Conservation (phyloP, 2,797 vertebrate species). For the Denticeps clupeoides region DNA sequence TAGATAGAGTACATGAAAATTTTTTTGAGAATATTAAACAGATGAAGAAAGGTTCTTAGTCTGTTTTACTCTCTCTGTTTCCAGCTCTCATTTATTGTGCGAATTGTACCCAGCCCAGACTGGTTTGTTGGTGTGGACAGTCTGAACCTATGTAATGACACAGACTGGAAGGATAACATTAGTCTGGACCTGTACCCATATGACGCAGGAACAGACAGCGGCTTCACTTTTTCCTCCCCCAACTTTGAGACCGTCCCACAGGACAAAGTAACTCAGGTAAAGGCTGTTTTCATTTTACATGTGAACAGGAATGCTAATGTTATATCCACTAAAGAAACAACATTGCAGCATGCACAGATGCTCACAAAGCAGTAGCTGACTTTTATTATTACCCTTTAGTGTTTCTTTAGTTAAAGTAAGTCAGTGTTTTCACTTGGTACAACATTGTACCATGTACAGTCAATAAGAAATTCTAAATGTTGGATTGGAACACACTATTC, state of each 20-base stretch:
- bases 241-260: constrained; percentile 95
- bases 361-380: too few species aligned
- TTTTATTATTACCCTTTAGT: too few species aligned
- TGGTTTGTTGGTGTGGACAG: constrained; percentile 93
- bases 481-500: too few species aligned
- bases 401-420: too few species aligned
- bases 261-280: constrained; percentile 80
- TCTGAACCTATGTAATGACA: constrained; percentile 75
- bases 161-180: constrained; percentile 73
- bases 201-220: constrained; percentile 91
- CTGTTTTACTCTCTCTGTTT: constrained; percentile 6
- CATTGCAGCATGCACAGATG: background rate
- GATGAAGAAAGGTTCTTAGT: too few species aligned
- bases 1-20: too few species aligned
- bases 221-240: constrained; percentile 96
- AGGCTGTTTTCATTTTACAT: background rate
- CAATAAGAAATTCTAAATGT: too few species aligned
- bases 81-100: constrained; percentile 85
- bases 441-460: too few species aligned
- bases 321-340: background rate
- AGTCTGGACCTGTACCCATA: constrained; percentile 77
- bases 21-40: too few species aligned
- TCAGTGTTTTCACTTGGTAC: too few species aligned
- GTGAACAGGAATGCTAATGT: too few species aligned
- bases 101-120: constrained; percentile 87